Base-by-base conservation (phyloP, 2,888 invertebrate genomes). In the Carterocephalus palaemon region DNA sequence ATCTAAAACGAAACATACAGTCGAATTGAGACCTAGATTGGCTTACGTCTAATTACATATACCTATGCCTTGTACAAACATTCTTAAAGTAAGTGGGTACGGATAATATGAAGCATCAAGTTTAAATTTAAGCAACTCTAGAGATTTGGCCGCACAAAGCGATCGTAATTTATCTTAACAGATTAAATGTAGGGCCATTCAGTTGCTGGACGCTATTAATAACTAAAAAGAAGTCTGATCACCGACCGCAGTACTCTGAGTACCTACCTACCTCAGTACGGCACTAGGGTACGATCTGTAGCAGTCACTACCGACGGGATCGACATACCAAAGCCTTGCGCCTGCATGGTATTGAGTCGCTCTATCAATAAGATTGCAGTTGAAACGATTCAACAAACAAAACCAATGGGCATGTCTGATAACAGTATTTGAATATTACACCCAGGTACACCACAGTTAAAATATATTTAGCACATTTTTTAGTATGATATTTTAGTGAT, bases 221-320 rank as follows among this genome's bases (percentile, higher is more conserved):
- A 45, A 41, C 38, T 24, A 28, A 45, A 56, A 54, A 58, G 57
- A 59, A 62, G 55, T 52, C 48, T 54, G 48, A 59, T 53, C 52
- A 52, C 59, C 60, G 59, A 56, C 60, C 47, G 49, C 47, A 60
- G 57, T 57, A 58, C 53, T 56, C 51, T 55, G 67, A 65, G 65
- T 62, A 39, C 29, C n/a, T n/a, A n/a, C n/a, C n/a, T n/a, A n/a
- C n/a, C n/a, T n/a, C n/a, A n/a, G n/a, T n/a, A 20, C 8, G 6
- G 33, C 22, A 33, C 33, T 33, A 34, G n/a, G n/a, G n/a, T n/a
- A n/a, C 15, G 12, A 3, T 29, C 19, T 9, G 20, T 10, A 31
- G 39, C 22, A 13, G 31, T 29, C 29, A 39, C 29, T 29, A 29
- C 38, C 28, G 38, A 29, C 29, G 20, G 38, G 31, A 31, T 31